A percentile compares a stretch with the other conserved stretches of the same genome.
Evolutionary conservation across 1,140 invertebrate species (phyloP).

Genomic region (Pseudomyrmex cubaensis): DNA sequence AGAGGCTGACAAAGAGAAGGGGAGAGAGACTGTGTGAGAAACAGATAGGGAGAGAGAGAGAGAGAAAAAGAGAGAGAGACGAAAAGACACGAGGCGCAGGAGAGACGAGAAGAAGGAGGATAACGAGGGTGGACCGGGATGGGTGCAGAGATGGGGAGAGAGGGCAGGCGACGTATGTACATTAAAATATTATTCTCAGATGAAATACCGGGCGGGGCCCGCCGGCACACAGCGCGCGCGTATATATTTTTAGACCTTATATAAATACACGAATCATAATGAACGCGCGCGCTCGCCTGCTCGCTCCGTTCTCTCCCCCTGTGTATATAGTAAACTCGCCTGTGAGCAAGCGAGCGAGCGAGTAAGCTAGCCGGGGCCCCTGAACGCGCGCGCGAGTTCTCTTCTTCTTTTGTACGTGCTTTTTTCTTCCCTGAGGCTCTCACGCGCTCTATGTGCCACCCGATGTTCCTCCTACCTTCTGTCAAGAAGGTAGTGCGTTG

Average conservation of each 20-base stretch:
- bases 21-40: constrained; percentile 39
- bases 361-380: constrained; percentile 57
- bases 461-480: constrained; percentile 37
- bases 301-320: constrained; percentile 58
- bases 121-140: constrained; percentile 45
- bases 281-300: constrained; percentile 77
- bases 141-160: constrained; percentile 16
- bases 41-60: constrained; percentile 37
- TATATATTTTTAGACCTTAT: constrained; percentile 86
- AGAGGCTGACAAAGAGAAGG: constrained; percentile 50
- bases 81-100: constrained; percentile 30
- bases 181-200: constrained; percentile 86
- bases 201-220: constrained; percentile 85
- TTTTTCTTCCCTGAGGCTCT: constrained; percentile 61
- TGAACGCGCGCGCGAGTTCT: constrained; percentile 59
- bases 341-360: constrained; percentile 40
- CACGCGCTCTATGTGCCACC: constrained; percentile 21
- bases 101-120: constrained; percentile 48
- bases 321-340: constrained; percentile 55
- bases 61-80: constrained; percentile 53
- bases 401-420: constrained; percentile 62
- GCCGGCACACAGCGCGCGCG: constrained; percentile 80
- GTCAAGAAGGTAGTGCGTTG: background rate
- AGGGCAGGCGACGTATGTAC: constrained; percentile 77
- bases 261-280: constrained; percentile 86